Conservation (phyloP, 2,888 invertebrate species). For the Coremacera marginata region DNA sequence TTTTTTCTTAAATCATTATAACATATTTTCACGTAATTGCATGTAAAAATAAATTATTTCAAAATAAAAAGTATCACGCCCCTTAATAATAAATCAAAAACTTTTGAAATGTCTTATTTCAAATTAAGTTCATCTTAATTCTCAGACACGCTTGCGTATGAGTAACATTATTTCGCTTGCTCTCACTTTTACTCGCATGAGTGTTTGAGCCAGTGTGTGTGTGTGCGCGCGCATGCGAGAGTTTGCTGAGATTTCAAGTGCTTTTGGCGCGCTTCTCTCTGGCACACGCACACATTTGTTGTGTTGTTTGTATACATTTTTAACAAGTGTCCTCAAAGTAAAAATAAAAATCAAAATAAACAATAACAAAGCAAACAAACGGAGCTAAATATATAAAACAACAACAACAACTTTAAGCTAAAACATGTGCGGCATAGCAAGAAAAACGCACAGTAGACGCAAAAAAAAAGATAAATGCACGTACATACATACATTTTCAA, state of each 20-base stretch:
- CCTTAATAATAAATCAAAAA: too few species aligned
- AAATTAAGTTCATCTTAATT: neutral
- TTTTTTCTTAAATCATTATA: too few species aligned
- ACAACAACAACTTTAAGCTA: conserved; percentile 1
- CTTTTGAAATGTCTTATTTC: too few species aligned
- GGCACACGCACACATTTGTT: conserved; percentile 19
- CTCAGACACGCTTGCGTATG: conserved; percentile 31
- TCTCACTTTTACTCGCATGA: neutral
- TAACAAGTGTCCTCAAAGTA: conserved; percentile 49
- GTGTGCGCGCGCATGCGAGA: neutral
- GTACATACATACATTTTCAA: neutral
- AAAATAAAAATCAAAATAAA: conserved; percentile 15
- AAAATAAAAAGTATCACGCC: too few species aligned
- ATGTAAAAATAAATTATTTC: too few species aligned
- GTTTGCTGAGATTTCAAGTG: neutral
- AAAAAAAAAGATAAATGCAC: conserved; percentile 23
- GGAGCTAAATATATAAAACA: too few species aligned
- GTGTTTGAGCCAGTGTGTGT: neutral
- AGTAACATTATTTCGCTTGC: conserved; percentile 20
- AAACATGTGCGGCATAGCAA: conserved; percentile 4
- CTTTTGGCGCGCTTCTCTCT: neutral
- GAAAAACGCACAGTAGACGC: conserved; percentile 25
- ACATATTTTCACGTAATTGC: too few species aligned
- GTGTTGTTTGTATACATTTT: conserved; percentile 14
- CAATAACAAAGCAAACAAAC: neutral